Evolutionary conservation across 2,113 vertebrate genomes (phyloP).

Genomic region (Crotalus helleri): DNA sequence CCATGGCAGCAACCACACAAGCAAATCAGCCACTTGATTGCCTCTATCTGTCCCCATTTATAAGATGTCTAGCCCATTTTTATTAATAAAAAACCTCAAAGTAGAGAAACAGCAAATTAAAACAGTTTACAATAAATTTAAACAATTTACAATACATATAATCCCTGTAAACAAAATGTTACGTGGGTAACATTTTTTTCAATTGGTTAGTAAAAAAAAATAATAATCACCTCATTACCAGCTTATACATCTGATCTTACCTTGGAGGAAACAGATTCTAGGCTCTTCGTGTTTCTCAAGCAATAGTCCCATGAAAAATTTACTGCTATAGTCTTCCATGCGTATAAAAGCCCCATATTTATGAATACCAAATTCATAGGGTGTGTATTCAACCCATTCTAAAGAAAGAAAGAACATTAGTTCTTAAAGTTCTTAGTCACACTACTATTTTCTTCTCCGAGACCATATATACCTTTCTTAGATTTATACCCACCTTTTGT

Average conservation of each 20-base stretch:
- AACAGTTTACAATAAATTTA: not conserved
- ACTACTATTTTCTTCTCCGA: not conserved
- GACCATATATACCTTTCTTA: not conserved
- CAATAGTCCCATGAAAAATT: constrained; percentile 64
- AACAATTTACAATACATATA: not conserved
- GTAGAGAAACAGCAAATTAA: not conserved
- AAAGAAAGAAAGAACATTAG: constrained; percentile 1
- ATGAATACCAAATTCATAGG: constrained; percentile 58
- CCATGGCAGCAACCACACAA: not conserved
- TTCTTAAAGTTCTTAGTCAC: not conserved
- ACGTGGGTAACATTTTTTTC: too few species aligned
- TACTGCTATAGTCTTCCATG: constrained; percentile 55
- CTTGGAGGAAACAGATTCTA: constrained; percentile 61
- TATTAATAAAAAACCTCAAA: not conserved
- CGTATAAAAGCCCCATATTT: constrained; percentile 62
- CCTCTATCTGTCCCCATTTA: not conserved
- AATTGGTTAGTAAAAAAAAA: not conserved
- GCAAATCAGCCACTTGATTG: not conserved
- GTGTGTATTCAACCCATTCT: constrained; percentile 69
- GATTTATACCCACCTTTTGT: not conserved
- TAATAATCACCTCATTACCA: not conserved
- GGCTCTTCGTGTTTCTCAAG: constrained; percentile 35
- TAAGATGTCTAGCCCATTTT: not conserved
- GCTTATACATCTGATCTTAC: constrained; percentile 30
- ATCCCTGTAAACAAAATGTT: not conserved